phyloP scores from a whole-genome alignment of 2,113 vertebrate species.

The Mesembrinibis cayennensis region DNA sequence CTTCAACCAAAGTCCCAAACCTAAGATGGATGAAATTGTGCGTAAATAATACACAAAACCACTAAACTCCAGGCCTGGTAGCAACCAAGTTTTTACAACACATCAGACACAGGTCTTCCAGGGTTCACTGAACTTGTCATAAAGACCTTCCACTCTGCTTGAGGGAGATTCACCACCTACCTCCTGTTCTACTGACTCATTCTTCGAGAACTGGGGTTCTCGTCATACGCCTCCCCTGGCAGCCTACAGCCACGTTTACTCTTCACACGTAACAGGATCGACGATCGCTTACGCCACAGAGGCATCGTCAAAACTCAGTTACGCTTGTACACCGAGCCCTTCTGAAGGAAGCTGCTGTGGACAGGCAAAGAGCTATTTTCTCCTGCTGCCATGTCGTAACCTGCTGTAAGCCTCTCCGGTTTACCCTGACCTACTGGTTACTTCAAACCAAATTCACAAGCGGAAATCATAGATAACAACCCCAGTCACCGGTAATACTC shows the following conservation, averaged over 20 bases:
- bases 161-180: background rate
- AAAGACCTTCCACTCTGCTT: background rate
- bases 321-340: accelerated
- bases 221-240: accelerated
- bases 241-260: background rate
- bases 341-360: background rate
- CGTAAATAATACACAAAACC: background rate
- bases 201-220: background rate
- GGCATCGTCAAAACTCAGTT: background rate
- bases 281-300: background rate
- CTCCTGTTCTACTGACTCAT: background rate
- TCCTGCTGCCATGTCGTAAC: background rate
- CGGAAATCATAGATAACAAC: background rate
- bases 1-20: background rate
- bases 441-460: background rate
- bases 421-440: background rate
- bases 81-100: background rate
- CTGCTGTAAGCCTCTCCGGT: background rate
- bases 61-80: background rate
- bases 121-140: background rate
- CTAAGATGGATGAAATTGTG: background rate
- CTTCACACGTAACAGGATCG: accelerated
- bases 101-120: background rate
- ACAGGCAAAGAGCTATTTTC: background rate
- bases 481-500: background rate